Evolutionary conservation across 1,140 invertebrate species (phyloP).

Genomic region (Asobara japonica): DNA sequence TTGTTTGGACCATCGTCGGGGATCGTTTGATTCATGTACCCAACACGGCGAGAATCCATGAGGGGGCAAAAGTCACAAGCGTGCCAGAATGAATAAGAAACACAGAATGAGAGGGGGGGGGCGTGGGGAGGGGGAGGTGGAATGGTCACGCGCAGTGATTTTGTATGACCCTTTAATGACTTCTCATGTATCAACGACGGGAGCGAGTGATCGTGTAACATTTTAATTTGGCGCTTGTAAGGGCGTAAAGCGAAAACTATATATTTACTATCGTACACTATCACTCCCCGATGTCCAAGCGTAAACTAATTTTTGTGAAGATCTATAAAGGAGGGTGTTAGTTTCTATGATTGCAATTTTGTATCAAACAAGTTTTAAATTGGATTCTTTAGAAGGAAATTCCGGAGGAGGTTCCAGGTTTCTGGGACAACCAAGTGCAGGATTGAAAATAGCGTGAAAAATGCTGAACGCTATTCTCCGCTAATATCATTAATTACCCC

Average conservation of each 20-base stretch:
- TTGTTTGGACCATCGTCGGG: neutral
- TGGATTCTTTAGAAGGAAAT: too few relatives aligned
- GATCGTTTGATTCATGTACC: conserved; percentile 15
- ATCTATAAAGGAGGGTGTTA: too few relatives aligned
- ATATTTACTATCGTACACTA: too few relatives aligned
- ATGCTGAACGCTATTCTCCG: neutral
- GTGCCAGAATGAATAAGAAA: neutral
- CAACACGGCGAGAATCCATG: neutral
- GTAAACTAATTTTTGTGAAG: too few relatives aligned
- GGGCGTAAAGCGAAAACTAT: neutral
- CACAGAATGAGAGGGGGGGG: neutral
- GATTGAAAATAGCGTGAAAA: neutral
- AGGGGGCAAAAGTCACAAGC: neutral
- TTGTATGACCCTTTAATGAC: conserved; percentile 40
- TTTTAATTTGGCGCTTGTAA: neutral
- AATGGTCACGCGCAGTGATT: conserved; percentile 42
- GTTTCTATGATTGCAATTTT: too few relatives aligned
- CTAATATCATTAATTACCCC: neutral
- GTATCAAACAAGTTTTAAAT: too few relatives aligned
- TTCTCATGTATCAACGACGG: conserved; percentile 30
- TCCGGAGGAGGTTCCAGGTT: too few relatives aligned
- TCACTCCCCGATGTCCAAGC: too few relatives aligned
- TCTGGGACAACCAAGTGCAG: too few relatives aligned
- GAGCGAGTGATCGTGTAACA: neutral
- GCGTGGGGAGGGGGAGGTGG: neutral